Percentiles rank a stretch among this genome's conserved stretches.
Evolutionary conservation across 2,888 invertebrate species (phyloP).

Genomic region (Callyntrura sp.): DNA sequence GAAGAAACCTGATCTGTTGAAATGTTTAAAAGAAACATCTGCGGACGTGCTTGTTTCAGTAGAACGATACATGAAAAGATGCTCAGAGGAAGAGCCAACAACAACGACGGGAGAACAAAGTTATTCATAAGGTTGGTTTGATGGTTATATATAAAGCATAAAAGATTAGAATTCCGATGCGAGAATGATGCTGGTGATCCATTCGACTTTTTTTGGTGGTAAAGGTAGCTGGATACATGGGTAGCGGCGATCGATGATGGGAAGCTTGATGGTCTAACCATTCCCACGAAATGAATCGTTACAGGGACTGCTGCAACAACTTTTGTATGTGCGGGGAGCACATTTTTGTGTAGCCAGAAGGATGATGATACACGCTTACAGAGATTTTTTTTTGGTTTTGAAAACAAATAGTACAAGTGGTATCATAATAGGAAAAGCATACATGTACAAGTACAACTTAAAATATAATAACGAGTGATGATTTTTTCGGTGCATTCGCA

Average conservation of each 20-base stretch:
- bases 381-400: background rate
- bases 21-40: constrained; percentile 64
- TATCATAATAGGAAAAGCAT: background rate
- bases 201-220: constrained; percentile 15
- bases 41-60: constrained; percentile 45
- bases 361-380: constrained; percentile 5
- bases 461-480: too few relatives aligned
- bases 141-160: constrained; percentile 35
- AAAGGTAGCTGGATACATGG: constrained; percentile 58
- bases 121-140: constrained; percentile 10
- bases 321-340: background rate
- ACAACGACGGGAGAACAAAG: background rate
- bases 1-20: constrained; percentile 64
- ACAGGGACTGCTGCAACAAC: constrained; percentile 25
- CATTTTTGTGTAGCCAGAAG: background rate
- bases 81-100: constrained; percentile 6
- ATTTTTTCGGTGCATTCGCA: too few relatives aligned
- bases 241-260: constrained; percentile 65
- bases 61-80: background rate
- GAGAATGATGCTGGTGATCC: background rate
- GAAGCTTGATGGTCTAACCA: constrained; percentile 62
- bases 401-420: background rate
- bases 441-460: background rate
- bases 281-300: constrained; percentile 75
- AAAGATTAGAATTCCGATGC: background rate